A percentile compares a stretch with the other conserved stretches of the same genome.
Evolutionary conservation across 2,888 invertebrate species (phyloP).

Genomic region (Caenorhabditis sulstoni): DNA sequence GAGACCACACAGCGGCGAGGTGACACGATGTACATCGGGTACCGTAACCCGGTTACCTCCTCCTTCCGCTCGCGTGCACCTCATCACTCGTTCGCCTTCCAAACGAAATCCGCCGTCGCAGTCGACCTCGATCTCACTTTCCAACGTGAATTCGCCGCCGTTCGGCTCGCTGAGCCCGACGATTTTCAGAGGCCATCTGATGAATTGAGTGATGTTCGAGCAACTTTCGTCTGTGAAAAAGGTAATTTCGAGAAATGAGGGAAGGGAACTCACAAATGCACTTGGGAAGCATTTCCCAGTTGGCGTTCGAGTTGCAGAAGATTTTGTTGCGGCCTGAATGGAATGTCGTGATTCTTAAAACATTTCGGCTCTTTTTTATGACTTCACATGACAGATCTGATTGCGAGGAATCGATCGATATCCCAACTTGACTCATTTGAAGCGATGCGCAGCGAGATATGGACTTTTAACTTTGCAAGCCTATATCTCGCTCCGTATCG

Average conservation of each 20-base stretch:
- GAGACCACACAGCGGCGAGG: constrained; percentile 1
- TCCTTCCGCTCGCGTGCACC: not conserved
- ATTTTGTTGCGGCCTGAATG: constrained; percentile 23
- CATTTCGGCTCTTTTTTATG: no score
- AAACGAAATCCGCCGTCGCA: constrained; percentile 1
- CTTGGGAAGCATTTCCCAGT: constrained; percentile 37
- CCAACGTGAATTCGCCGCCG: not conserved
- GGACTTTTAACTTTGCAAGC: no score
- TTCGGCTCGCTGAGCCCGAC: not conserved
- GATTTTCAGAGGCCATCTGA: constrained; percentile 6
- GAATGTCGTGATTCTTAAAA: no score
- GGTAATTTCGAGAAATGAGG: no score
- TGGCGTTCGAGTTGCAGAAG: constrained; percentile 12
- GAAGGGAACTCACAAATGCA: constrained; percentile 29
- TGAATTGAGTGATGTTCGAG: constrained; percentile 25
- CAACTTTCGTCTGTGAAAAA: constrained; percentile 33
- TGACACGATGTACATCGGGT: no score
- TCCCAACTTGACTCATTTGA: no score
- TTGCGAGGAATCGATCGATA: no score
- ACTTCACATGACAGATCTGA: no score
- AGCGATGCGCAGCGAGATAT: no score
- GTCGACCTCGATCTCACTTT: constrained; percentile 3
- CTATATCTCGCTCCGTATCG: no score
- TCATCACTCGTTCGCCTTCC: not conserved
- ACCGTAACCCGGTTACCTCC: no score